Base-by-base conservation (phyloP, 2,888 invertebrate genomes). In the Linhomoeus sp. region DNA sequence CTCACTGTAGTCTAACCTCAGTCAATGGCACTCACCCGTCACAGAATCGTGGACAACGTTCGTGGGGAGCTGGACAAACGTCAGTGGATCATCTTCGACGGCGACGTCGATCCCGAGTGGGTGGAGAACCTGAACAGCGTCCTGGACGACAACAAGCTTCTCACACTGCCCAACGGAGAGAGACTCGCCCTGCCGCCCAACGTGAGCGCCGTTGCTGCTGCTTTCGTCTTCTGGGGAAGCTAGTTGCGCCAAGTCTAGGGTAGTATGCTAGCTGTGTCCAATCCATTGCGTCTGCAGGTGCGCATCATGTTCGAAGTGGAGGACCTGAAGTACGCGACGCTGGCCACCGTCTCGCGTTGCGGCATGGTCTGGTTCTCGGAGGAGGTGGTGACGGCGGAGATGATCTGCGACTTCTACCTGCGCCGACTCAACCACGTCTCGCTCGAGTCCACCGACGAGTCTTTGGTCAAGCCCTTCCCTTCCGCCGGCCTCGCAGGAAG, bases 21-120 rank as follows among this genome's bases (percentile, higher is more conserved):
- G 9, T 33, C 33, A 33, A 33, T 55, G 50, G n/a, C n/a, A n/a
- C n/a, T n/a, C n/a, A n/a, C n/a, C n/a, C n/a, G n/a, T n/a, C n/a
- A n/a, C n/a, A n/a, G n/a, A n/a, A n/a, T n/a, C n/a, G 92, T 94
- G 3, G 94, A 97, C 64, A 92, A 88, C 68, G 97, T 99, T 70
- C 79, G 88, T 19, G 72, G 83, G 48, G 94, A 97, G 67, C 73
- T 99, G 37, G 90, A 90, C 63, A 94, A 92, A 0, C 83, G 85
- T 0, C 97, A 99, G 69, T 97, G 97, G 61, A 87, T 88, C 65
- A 84, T 97, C 43, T 97, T 97, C 65, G 90, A 97, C 61, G 92
- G 94, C 60, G 99, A 97, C 97, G 81, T 87, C 3, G 58, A 62
- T 48, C 65, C 66, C 63, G 69, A 92, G 2, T 88, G 88, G 64